Evolutionary conservation across 2,113 vertebrate genomes (phyloP).

Genomic region (rabbit (Oryctolagus cuniculus)): DNA sequence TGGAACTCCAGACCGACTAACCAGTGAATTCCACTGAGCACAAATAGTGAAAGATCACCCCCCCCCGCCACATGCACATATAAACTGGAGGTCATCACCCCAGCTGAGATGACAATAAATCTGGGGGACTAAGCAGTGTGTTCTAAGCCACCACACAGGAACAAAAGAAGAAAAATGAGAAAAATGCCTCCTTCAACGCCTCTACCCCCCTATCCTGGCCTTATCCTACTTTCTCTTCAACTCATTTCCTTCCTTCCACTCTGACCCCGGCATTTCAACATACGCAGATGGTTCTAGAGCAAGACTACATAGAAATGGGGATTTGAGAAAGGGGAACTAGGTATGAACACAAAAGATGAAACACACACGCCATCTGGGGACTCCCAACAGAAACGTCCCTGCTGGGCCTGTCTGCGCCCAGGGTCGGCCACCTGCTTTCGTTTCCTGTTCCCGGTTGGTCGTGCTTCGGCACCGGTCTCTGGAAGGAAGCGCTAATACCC

Average conservation of each 20-base stretch:
- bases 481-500: not conserved
- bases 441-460: not conserved
- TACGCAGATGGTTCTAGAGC: constrained; percentile 16
- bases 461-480: not conserved
- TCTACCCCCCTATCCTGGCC: not conserved
- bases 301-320: not conserved
- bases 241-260: not conserved
- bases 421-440: not conserved
- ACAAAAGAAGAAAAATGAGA: constrained; percentile 30
- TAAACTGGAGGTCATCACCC: not conserved
- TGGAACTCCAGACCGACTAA: constrained; percentile 19
- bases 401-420: not conserved
- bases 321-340: not conserved
- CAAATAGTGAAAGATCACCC: not conserved
- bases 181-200: not conserved
- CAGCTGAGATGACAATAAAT: not conserved
- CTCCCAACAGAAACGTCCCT: not conserved
- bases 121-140: not conserved
- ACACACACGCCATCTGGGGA: not conserved
- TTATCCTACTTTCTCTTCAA: constrained; percentile 15
- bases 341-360: not conserved
- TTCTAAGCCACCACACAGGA: constrained; percentile 11
- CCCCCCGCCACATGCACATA: not conserved
- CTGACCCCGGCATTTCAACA: not conserved
- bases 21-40: not conserved